A percentile compares a stretch with the other conserved stretches of the same genome.
phyloP scores from a whole-genome alignment of 1,140 invertebrate species.

The Zaprionus gabonicus region DNA sequence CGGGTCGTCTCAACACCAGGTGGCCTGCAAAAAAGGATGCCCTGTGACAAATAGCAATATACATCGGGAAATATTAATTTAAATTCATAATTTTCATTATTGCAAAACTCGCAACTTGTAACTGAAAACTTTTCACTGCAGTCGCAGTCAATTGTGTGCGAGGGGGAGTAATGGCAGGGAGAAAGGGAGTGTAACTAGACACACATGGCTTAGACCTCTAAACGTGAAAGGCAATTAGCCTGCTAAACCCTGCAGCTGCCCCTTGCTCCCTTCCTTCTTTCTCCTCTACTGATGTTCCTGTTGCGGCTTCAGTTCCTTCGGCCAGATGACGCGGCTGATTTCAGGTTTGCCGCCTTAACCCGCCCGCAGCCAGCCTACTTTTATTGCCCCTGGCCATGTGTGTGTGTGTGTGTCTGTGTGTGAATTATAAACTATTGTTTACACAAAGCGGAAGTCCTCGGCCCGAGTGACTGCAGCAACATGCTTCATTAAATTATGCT shows the following conservation, averaged over 20 bases:
- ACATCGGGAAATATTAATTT: slow-evolving; percentile 28
- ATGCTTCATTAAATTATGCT: slow-evolving; percentile 83
- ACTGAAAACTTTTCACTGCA: background rate
- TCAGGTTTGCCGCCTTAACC: slow-evolving; percentile 54
- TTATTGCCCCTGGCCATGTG: slow-evolving; percentile 50
- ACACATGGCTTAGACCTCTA: background rate
- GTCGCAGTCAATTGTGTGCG: background rate
- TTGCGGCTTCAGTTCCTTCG: too few species aligned
- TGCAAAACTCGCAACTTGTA: background rate
- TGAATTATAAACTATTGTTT: slow-evolving; percentile 81
- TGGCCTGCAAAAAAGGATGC: background rate
- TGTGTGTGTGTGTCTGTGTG: slow-evolving; percentile 46
- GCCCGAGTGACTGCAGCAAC: slow-evolving; percentile 70
- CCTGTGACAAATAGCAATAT: slow-evolving; percentile 21
- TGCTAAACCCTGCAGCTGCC: background rate
- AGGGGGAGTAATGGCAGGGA: background rate
- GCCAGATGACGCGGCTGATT: slow-evolving; percentile 52
- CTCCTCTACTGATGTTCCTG: background rate
- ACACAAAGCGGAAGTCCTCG: slow-evolving; percentile 79
- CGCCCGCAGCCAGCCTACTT: slow-evolving; percentile 57
- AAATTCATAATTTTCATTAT: slow-evolving; percentile 23
- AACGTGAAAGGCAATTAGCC: slow-evolving; percentile 28
- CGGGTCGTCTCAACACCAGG: background rate
- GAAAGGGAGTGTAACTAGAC: background rate
- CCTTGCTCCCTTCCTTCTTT: background rate